Percentiles rank a stretch among this genome's conserved stretches.
Evolutionary conservation across 2,113 vertebrate genomes (phyloP).

Genomic region (Dermatemys mawii): DNA sequence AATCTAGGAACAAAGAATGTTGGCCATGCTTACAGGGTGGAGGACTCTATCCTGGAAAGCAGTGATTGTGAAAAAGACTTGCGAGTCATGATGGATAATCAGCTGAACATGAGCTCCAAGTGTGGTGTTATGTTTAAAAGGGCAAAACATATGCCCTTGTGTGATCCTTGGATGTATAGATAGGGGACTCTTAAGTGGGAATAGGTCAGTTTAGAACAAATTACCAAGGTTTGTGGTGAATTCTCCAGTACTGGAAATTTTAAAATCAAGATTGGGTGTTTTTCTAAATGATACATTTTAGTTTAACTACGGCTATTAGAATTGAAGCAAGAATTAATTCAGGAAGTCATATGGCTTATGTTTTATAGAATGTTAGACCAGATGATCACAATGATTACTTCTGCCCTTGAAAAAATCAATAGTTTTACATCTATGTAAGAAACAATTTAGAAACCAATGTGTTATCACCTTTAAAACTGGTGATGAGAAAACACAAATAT

Average conservation of each 20-base stretch:
- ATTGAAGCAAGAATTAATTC: background rate
- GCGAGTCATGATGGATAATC: too few species aligned
- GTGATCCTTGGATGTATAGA: background rate
- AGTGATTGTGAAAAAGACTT: too few species aligned
- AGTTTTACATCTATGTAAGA: background rate
- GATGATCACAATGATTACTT: background rate
- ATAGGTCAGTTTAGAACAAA: background rate
- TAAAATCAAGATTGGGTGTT: background rate
- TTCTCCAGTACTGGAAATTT: background rate
- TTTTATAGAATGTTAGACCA: background rate
- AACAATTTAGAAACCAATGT: background rate
- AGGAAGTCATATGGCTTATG: background rate
- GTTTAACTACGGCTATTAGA: accelerated
- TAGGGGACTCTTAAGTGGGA: background rate
- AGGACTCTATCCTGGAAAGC: too few species aligned
- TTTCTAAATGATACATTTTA: accelerated
- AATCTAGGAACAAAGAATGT: too few species aligned
- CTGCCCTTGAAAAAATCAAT: background rate
- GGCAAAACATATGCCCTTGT: too few species aligned
- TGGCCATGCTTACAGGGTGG: too few species aligned
- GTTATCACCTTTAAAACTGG: accelerated
- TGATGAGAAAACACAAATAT: background rate
- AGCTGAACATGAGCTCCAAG: background rate
- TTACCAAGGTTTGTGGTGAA: background rate
- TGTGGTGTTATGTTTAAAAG: background rate